Conservation (phyloP, 2,888 invertebrate genomes). For the Anoplius nigerrimus region DNA sequence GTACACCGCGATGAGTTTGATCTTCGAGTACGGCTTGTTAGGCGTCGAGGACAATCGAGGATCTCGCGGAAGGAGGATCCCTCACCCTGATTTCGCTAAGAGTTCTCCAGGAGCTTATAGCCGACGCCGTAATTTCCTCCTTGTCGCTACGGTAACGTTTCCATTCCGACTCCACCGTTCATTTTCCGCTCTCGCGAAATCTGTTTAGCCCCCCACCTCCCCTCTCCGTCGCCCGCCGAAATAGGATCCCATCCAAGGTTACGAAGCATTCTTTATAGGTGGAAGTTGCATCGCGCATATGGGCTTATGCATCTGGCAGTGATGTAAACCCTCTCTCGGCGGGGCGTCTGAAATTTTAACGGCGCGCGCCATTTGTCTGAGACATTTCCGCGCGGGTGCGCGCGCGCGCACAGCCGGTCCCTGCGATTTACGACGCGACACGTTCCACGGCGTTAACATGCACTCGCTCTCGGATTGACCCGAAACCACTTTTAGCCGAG, state of each 20-base stretch:
- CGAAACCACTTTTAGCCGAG: too few relatives aligned
- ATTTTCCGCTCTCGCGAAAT: not conserved
- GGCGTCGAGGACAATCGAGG: not conserved
- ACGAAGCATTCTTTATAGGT: conserved; percentile 10
- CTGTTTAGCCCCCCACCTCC: not conserved
- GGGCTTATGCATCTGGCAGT: conserved; percentile 36
- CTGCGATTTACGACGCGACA: conserved; percentile 22
- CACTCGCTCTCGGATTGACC: too few relatives aligned
- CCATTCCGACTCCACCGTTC: not conserved
- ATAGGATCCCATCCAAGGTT: conserved; percentile 28
- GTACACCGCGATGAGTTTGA: not conserved
- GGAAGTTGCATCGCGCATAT: not conserved
- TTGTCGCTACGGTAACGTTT: not conserved
- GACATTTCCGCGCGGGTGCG: conserved; percentile 25
- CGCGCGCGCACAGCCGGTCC: too few relatives aligned
- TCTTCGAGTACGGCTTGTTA: not conserved
- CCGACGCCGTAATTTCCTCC: not conserved
- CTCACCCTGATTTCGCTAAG: not conserved
- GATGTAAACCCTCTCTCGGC: conserved; percentile 40
- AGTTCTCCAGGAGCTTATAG: not conserved
- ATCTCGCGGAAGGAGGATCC: not conserved
- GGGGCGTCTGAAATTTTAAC: conserved; percentile 38
- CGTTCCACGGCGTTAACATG: not conserved
- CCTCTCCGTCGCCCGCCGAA: conserved; percentile 2
- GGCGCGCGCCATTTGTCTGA: not conserved